Conservation (phyloP, 2,888 invertebrate genomes). For the Drosophila antonietae region DNA sequence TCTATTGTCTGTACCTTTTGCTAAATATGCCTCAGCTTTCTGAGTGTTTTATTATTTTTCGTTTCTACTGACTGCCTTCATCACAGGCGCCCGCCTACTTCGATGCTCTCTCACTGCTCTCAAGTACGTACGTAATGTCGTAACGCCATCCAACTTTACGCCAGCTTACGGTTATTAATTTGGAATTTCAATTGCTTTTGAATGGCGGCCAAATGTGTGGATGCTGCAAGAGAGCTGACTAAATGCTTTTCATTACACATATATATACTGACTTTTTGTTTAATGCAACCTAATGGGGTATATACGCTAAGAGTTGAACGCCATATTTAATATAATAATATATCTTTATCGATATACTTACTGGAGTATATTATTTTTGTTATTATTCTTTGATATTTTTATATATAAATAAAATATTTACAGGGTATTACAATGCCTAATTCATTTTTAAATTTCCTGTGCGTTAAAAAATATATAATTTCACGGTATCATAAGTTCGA, state of each 20-base stretch:
- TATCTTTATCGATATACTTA: background rate
- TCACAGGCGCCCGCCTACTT: conserved; percentile 27
- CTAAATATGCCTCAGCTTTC: background rate
- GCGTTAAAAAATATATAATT: background rate
- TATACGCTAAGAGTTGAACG: background rate
- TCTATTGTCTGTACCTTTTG: background rate
- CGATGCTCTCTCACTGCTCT: background rate
- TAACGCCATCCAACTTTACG: background rate
- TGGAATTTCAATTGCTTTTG: conserved; percentile 56
- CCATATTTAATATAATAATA: background rate
- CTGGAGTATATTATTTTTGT: background rate
- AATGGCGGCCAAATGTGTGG: conserved; percentile 52
- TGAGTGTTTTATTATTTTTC: background rate
- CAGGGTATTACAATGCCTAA: background rate
- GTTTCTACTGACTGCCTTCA: background rate
- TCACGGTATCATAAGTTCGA: background rate
- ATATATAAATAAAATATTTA: background rate
- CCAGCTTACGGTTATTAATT: conserved; percentile 29
- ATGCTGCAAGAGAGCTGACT: background rate
- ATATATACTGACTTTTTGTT: too few species aligned
- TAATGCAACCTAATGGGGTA: background rate
- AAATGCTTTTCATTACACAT: conserved; percentile 6
- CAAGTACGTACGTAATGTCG: conserved; percentile 4
- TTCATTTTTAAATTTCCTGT: background rate
- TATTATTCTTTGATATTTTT: background rate